Evolutionary conservation across 2,888 invertebrate genomes (phyloP).

Genomic region (Stictocephala bisonia): DNA sequence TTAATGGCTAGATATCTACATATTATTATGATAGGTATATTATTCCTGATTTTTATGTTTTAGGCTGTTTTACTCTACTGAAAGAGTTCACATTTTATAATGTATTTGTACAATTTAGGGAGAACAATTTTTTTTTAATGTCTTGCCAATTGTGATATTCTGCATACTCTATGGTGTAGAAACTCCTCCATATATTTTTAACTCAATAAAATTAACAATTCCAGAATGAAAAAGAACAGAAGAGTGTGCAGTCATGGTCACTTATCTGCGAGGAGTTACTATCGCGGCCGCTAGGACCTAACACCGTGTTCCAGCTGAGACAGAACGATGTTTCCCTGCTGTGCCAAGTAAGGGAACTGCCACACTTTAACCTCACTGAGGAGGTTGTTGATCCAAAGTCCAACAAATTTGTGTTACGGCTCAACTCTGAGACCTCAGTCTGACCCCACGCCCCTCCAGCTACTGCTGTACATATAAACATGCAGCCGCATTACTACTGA

Average conservation of each 20-base stretch:
- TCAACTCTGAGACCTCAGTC: conserved; percentile 97
- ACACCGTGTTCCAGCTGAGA: conserved; percentile 89
- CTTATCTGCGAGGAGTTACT: conserved; percentile 92
- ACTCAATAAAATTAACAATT: no score
- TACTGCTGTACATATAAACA: conserved; percentile 27
- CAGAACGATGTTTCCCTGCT: conserved; percentile 93
- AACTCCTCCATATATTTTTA: no score
- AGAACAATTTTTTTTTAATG: no score
- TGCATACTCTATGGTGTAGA: no score
- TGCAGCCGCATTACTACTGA: conserved; percentile 39
- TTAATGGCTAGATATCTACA: no score
- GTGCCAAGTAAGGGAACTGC: conserved; percentile 86
- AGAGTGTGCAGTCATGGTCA: conserved; percentile 94
- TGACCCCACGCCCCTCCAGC: conserved; percentile 67
- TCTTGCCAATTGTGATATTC: no score
- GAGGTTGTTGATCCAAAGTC: conserved; percentile 96
- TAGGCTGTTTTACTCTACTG: no score
- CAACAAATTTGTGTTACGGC: conserved; percentile 92
- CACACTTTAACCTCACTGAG: conserved; percentile 95
- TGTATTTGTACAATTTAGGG: no score
- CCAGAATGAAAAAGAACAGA: conserved; percentile 80
- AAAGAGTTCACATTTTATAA: no score
- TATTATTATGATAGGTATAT: no score
- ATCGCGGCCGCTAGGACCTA: conserved; percentile 85
- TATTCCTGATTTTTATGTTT: no score